Evolutionary conservation across 1,140 invertebrate genomes (phyloP), one percentile per base, ranked within the genome.

Genomic region (Dinoponera quadriceps): DNA sequence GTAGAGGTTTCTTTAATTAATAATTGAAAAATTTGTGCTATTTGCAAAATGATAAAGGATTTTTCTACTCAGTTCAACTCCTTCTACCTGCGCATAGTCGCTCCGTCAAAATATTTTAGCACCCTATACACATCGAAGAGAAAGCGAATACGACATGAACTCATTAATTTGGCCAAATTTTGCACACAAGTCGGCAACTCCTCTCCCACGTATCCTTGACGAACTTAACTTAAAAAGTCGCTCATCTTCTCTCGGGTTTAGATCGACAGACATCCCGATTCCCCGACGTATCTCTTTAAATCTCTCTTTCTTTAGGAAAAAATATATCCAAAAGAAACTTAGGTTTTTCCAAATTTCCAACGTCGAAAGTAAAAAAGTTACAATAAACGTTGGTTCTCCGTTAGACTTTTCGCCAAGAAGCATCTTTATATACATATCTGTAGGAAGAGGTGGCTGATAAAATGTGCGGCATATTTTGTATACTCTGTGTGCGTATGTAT

Each of bases 131-230:
- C 55, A 7, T 22, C 33, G 18, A 57, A 49, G 63, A 69, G 57
- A 48, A 69, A 69, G 51, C 33, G 63, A 69, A 33, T 29, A 18
- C 62, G 38, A 44, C 4, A 65, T 66, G 60, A 75, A 65, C 14
- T 75, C 49, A 22, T 77, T 66, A 38, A 1, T 77, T 66, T 11
- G 22, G 54, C 11, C 22, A 65, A 65, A 77, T 38, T 77, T 33
- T 51, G 2, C 5, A 63, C 1, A 22, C 33, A 65, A 1, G 54
- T 66, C 65, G 29, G 33, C 54, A 66, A 66, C 16, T 18, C 7
- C 9, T 55, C 33, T 44, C 16, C 29, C 33, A 5, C 48, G 20
- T 38, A 38, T 22, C 14, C 29, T 55, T 60, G 18, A 59, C 11
- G 22, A 84, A 49, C 25, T 71, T 13, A 38, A 25, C 4, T 2